Evolutionary conservation across 2,113 vertebrate species (phyloP), one percentile per base, ranked within the genome.

Genomic region (Isurus oxyrinchus): DNA sequence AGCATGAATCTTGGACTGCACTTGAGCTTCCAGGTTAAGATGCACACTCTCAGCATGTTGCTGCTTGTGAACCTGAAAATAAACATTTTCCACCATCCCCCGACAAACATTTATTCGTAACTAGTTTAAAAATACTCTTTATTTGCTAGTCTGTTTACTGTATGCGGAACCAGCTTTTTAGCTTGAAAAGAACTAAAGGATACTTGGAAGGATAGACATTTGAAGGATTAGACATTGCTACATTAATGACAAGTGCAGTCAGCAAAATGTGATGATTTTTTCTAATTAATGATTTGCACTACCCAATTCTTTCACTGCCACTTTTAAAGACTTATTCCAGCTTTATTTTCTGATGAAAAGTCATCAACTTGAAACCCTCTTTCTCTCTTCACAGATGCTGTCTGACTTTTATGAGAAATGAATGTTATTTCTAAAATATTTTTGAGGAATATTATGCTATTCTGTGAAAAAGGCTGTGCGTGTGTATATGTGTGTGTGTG

Each of bases 321-420:
- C 76, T n/a, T 81, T 81, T n/a, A 81, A 81, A n/a, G 76, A n/a
- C 61, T 81, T n/a, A n/a, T 81, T 81, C 76, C 76, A 81, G 76
- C 6, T 13, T 8, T 81, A 81, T 49, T 49, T 49, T 49, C 44
- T 49, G 44, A 49, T 49, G 44, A 49, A 49, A 49, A 49, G 44
- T 49, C 44, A 49, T 49, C 44, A 49, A 49, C 44, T 49, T 49
- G 44, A 49, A 49, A 49, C 44, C 44, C 44, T 49, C 44, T 49
- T 49, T 49, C 44, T 49, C 1, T 49, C 44, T 49, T 1, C 44
- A 49, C 44, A 49, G 44, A 49, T 49, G 44, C 44, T 49, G 44
- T 49, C 44, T 49, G 44, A 49, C 44, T 49, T 49, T 0, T 49
- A 49, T 49, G 44, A 49, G 44, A 49, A 49, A 49, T 49, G 44